A percentile compares a stretch with the other conserved stretches of the same genome.
These are phyloP conservation scores for Heterohyrax brucei DNA, from an alignment of 2,797 vertebrate genomes.

Conservation along the genomic window DNA sequence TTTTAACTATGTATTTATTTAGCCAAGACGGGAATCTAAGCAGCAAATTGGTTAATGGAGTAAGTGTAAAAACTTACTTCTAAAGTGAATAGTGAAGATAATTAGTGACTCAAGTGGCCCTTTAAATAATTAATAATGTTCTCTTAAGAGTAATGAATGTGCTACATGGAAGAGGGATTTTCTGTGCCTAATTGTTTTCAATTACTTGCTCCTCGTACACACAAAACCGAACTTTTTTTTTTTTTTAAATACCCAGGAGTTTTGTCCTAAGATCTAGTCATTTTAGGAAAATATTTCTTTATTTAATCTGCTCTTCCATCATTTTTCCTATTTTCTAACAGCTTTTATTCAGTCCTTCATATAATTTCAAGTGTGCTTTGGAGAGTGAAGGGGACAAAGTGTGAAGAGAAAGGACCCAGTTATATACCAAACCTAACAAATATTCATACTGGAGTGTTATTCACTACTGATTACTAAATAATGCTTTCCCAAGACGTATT, in stretches of 20 bases:
- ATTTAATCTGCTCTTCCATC: neutral
- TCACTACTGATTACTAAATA: neutral
- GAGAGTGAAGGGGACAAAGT: neutral
- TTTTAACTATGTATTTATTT: neutral
- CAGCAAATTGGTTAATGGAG: slow-evolving; percentile 9
- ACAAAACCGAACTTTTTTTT: neutral
- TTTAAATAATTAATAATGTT: slow-evolving; percentile 7
- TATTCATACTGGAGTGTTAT: neutral
- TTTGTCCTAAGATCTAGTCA: neutral
- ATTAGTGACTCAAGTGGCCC: slow-evolving; percentile 10
- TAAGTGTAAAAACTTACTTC: slow-evolving; percentile 41
- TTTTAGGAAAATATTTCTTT: neutral
- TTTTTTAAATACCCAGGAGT: neutral
- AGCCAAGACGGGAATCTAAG: neutral
- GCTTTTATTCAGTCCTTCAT: neutral
- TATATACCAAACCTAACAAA: accelerated
- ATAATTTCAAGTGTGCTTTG: neutral
- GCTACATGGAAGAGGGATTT: neutral
- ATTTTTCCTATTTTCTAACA: neutral
- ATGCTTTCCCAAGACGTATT: neutral
- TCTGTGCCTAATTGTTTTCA: neutral
- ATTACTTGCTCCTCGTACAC: neutral
- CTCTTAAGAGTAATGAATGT: neutral
- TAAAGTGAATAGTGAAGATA: slow-evolving; percentile 15
- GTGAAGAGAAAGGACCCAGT: neutral